phyloP scores from a whole-genome alignment of 2,113 vertebrate species.

The Equus przewalskii region DNA sequence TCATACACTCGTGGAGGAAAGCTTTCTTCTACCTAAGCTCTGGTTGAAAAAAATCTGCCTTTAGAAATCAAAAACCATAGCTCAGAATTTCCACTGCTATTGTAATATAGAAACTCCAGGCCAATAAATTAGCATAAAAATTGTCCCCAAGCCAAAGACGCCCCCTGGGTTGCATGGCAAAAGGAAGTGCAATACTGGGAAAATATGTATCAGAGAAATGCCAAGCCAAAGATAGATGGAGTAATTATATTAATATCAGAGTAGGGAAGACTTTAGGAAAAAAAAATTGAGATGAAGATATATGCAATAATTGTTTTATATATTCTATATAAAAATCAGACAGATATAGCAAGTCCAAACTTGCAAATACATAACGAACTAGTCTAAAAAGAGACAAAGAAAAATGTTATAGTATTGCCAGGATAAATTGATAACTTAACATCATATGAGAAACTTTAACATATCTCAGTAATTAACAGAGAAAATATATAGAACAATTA shows the following conservation, averaged over 20 bases:
- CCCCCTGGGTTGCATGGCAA: not conserved
- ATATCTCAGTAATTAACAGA: not conserved
- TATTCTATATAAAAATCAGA: not conserved
- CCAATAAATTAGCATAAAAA: not conserved
- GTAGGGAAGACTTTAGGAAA: not conserved
- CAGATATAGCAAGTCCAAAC: not conserved
- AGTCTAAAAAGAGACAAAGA: not conserved
- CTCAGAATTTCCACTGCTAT: not conserved
- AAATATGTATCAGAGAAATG: not conserved
- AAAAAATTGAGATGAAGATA: not conserved
- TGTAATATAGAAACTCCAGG: not conserved
- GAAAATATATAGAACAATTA: not conserved
- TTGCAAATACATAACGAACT: not conserved
- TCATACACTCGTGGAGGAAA: not conserved
- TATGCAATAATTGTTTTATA: not conserved
- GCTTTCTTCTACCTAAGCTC: not conserved
- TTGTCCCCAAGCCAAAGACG: not conserved
- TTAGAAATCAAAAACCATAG: slow-evolving; percentile 4
- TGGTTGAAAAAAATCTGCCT: not conserved
- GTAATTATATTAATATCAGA: not conserved
- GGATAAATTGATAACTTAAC: not conserved
- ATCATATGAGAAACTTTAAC: not conserved
- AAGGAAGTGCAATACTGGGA: not conserved
- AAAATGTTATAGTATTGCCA: not conserved
- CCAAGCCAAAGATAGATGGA: not conserved